Base-by-base conservation (phyloP, 1,140 invertebrate genomes). In the Drosophila arawakana region DNA sequence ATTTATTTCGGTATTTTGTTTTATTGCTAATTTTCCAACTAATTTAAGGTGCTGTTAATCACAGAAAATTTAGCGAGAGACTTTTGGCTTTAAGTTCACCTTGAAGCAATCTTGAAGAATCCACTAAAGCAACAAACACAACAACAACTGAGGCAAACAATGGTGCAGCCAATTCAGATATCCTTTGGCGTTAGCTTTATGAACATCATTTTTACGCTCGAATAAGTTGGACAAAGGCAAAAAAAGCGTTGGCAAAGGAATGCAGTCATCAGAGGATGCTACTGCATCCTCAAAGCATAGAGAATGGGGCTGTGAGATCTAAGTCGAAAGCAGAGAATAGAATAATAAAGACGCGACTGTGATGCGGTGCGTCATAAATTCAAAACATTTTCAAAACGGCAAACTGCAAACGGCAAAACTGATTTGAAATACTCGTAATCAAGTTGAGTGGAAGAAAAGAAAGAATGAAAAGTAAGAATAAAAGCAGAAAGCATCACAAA, bases 301-400 rank as follows among this genome's bases (percentile, higher is more conserved):
- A 6, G 10, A 25, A 8, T 2, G 11, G 25, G 2, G 34, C 39
- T 30, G 25, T 21, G 34, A n/a, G 9, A 5, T 7, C 21, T 55
- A 15, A n/a, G 9, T 10, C 7, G 9, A n/a, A 8, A 39, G 18
- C 30, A 25, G 13, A 50, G 60, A 37, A 30, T 5, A 68, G 72
- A 15, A 76, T 60, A 67, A 88, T 88, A 86, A 88, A 88, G 84
- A 84, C 76, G 84, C 84, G 78, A 80, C 84, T 69, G 25, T 30
- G 66, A 39, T 58, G 30, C 60, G 21, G 55, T 62, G 70, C 73
- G 50, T 78, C 84, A 89, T 89, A 89, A 88, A 88, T 88, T 88
- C 71, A 89, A 84, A 88, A 78, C 80, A 89, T 89, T 89, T 84
- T 55, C 25, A 8, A 76, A 78, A 80, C 39, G 73, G 73, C 60